A percentile compares a stretch with the other conserved stretches of the same genome.
Conservation (phyloP, 2,113 vertebrate species). For the Turnix velox region DNA sequence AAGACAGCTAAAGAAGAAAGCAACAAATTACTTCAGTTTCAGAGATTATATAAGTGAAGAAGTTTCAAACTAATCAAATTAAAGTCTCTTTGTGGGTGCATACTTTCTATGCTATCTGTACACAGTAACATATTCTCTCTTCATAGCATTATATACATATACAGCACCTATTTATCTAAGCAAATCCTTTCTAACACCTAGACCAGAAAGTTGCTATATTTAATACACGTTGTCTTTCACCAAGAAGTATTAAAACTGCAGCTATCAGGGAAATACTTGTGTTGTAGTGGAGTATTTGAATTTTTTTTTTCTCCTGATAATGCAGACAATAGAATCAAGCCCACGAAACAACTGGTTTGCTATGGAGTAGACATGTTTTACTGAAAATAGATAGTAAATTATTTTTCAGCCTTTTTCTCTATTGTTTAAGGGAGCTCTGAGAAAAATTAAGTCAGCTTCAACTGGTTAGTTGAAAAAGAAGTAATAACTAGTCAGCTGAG, state of each 20-base stretch:
- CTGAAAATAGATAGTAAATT: neutral
- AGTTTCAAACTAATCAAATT: too few species aligned
- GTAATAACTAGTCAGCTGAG: neutral
- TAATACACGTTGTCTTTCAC: neutral
- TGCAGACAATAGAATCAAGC: neutral
- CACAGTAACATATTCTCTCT: neutral
- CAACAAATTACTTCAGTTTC: too few species aligned
- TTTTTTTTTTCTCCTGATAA: neutral
- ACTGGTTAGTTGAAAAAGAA: neutral
- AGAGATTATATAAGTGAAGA: too few species aligned
- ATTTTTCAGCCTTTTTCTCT: neutral
- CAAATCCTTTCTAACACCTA: neutral
- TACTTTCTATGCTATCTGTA: neutral
- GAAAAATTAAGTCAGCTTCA: neutral
- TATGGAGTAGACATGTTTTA: neutral
- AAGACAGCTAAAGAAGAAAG: neutral
- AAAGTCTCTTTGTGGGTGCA: neutral
- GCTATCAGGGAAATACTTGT: neutral
- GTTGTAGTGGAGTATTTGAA: neutral
- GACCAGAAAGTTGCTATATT: neutral
- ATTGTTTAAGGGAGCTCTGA: neutral
- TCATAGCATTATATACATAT: too few species aligned
- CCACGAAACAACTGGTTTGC: neutral
- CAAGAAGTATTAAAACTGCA: neutral
- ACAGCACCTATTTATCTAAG: neutral